These are phyloP conservation scores for Bovichtus variegatus DNA, from an alignment of 2,797 vertebrate species.

Conservation along the genomic window DNA sequence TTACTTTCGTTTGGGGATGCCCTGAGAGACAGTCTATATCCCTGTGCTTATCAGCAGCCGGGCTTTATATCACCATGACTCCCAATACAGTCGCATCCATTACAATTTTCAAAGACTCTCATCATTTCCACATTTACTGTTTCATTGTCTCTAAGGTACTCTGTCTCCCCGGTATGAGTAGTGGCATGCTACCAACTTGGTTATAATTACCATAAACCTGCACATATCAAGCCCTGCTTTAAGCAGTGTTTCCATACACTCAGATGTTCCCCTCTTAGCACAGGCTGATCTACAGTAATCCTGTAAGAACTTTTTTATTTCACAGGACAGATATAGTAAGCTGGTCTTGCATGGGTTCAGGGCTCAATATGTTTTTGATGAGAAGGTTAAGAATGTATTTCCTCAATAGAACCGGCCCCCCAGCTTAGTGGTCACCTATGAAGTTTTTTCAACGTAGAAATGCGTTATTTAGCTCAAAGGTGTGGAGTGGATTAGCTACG, in stretches of 20 bases:
- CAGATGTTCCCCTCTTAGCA: not conserved
- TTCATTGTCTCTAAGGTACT: not conserved
- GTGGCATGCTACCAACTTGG: not conserved
- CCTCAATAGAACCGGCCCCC: not conserved
- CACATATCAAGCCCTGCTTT: constrained; percentile 2
- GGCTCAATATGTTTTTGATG: not conserved
- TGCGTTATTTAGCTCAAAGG: not conserved
- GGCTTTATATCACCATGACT: constrained; percentile 26
- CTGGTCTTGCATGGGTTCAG: not conserved
- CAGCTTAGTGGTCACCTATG: not conserved
- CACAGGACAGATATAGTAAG: not conserved
- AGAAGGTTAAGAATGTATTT: not conserved
- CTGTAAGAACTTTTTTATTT: not conserved
- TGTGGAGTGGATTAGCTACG: not conserved
- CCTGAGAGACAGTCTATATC: not conserved
- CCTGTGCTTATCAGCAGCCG: constrained; percentile 7
- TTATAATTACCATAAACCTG: constrained; percentile 16
- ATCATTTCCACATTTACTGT: constrained; percentile 21
- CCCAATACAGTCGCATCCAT: constrained; percentile 12
- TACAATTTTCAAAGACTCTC: not conserved
- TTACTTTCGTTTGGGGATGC: constrained; percentile 5
- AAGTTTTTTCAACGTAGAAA: not conserved
- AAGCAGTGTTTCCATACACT: not conserved
- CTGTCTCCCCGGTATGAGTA: not conserved
- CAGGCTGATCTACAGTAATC: not conserved